These are phyloP conservation scores for Stenichneumon culpator DNA, from an alignment of 2,888 invertebrate species.

Conservation along the genomic window DNA sequence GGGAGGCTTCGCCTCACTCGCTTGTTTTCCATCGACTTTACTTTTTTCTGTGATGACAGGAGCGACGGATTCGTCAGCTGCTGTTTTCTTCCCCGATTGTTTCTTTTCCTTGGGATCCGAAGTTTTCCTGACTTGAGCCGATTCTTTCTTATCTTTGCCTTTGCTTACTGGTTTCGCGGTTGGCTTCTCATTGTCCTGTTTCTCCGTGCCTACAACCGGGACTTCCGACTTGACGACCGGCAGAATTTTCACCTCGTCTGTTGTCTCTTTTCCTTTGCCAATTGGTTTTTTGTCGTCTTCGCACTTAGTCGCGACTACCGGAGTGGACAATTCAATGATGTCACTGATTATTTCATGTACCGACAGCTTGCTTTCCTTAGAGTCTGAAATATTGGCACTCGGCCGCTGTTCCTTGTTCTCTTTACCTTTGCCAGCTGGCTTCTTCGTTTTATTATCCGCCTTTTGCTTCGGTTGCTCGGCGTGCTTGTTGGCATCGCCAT, in stretches of 20 bases:
- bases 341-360: slow-evolving; percentile 30
- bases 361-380: slow-evolving; percentile 34
- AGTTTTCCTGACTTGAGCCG: slow-evolving; percentile 51
- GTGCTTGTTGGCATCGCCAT: slow-evolving; percentile 28
- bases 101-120: slow-evolving; percentile 68
- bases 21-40: slow-evolving; percentile 23
- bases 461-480: slow-evolving; percentile 47
- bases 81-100: slow-evolving; percentile 58
- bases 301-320: slow-evolving; percentile 50
- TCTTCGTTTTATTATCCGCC: slow-evolving; percentile 53
- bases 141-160: slow-evolving; percentile 59
- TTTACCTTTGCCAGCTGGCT: slow-evolving; percentile 54
- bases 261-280: slow-evolving; percentile 35
- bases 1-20: slow-evolving; percentile 9
- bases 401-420: slow-evolving; percentile 57
- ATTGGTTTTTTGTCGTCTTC: slow-evolving; percentile 58
- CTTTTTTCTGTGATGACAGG: background rate
- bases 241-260: slow-evolving; percentile 32
- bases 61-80: slow-evolving; percentile 16
- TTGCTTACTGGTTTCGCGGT: slow-evolving; percentile 62
- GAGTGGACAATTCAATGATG: slow-evolving; percentile 13
- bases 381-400: slow-evolving; percentile 33
- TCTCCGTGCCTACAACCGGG: background rate
- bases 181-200: slow-evolving; percentile 30
- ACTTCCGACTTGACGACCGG: slow-evolving; percentile 13